Evolutionary conservation across 2,888 invertebrate species (phyloP).

Genomic region (Hypselothyrea guttata): DNA sequence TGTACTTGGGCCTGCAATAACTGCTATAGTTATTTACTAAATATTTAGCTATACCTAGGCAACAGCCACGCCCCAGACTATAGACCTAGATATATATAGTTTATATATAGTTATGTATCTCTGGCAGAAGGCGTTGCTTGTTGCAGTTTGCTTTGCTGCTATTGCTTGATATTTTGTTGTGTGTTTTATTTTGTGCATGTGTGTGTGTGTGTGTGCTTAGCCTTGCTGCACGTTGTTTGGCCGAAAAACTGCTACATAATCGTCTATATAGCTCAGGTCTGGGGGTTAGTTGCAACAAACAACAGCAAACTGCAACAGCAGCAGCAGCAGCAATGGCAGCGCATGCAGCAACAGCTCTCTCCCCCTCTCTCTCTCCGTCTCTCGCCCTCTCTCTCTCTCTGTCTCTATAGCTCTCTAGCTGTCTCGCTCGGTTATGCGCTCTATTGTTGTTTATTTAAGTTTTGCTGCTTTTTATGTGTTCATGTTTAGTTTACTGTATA

Average conservation of each 20-base stretch:
- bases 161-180: slow-evolving; percentile 73
- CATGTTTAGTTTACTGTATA: slow-evolving; percentile 76
- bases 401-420: slow-evolving; percentile 7
- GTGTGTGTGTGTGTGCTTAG: slow-evolving; percentile 29
- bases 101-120: slow-evolving; percentile 7
- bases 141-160: slow-evolving; percentile 66
- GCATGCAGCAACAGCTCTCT: slow-evolving; percentile 4
- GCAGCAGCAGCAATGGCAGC: slow-evolving; percentile 21
- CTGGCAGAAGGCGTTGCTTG: slow-evolving; percentile 52
- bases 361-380: no score
- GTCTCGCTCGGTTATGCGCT: slow-evolving; percentile 23
- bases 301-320: slow-evolving; percentile 69
- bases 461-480: slow-evolving; percentile 76
- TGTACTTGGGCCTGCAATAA: slow-evolving; percentile 9
- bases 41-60: slow-evolving; percentile 50
- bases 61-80: slow-evolving; percentile 41
- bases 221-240: slow-evolving; percentile 71
- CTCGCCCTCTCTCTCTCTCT: not conserved
- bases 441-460: slow-evolving; percentile 78
- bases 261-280: slow-evolving; percentile 41
- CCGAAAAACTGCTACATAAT: slow-evolving; percentile 56
- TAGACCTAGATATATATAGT: slow-evolving; percentile 21
- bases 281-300: slow-evolving; percentile 76
- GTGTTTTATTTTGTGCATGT: slow-evolving; percentile 62
- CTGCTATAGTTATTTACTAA: slow-evolving; percentile 45